Percentiles rank a stretch among this genome's conserved stretches.
These are phyloP conservation scores for Corythornis cristatus DNA, from an alignment of 2,113 vertebrate genomes.

Conservation along the genomic window DNA sequence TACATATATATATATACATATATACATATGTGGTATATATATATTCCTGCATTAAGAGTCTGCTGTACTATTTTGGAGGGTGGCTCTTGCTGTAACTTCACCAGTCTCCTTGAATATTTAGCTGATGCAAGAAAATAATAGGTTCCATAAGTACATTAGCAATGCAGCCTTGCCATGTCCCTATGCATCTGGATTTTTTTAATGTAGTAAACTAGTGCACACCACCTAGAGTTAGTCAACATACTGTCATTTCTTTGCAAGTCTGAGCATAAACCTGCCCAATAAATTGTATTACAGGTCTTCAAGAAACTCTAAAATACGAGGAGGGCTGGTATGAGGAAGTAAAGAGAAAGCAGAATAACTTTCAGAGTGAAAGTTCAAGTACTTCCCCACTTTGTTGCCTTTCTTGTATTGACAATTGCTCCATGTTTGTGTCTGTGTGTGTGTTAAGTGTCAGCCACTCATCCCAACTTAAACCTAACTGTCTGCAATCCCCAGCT, in stretches of 20 bases:
- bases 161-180: neutral
- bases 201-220: neutral
- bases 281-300: neutral
- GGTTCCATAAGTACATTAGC: neutral
- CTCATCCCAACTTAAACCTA: neutral
- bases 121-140: neutral
- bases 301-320: neutral
- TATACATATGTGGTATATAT: too few relatives aligned
- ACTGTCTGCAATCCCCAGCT: neutral
- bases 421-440: neutral
- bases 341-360: neutral
- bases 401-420: neutral
- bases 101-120: neutral
- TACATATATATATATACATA: too few relatives aligned
- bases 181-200: neutral
- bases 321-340: neutral
- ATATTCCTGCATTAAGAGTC: neutral
- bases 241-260: neutral
- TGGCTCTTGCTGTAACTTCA: neutral
- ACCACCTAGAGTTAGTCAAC: neutral
- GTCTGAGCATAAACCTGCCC: neutral
- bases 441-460: neutral
- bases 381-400: neutral
- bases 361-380: neutral
- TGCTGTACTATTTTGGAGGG: neutral